Conservation (phyloP, 2,113 vertebrate genomes). For the Rattus norvegicus region GRCr8 NC_086035.1:15871501-15872000, state of each 20-base stretch:
- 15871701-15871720: too few species aligned
- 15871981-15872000: neutral
- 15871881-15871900: neutral
- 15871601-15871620: neutral
- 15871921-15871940: neutral
- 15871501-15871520: neutral
- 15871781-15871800: neutral
- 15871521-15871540: too few species aligned
- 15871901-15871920: neutral
- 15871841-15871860: too few species aligned
- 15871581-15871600: too few species aligned
- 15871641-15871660: too few species aligned
- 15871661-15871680: neutral
- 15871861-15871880: too few species aligned
- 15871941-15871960: neutral
- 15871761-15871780: neutral
- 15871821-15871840: too few species aligned
- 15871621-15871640: neutral
- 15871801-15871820: neutral
- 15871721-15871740: too few species aligned
- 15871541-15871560: too few species aligned
- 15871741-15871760: neutral
- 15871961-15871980: neutral
- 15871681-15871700: too few species aligned
- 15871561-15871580: too few species aligned